Percentiles rank a stretch among this genome's conserved stretches.
These are phyloP conservation scores for Aphelocoma californica DNA, from an alignment of 2,797 vertebrate genomes.

Conservation along the genomic window DNA sequence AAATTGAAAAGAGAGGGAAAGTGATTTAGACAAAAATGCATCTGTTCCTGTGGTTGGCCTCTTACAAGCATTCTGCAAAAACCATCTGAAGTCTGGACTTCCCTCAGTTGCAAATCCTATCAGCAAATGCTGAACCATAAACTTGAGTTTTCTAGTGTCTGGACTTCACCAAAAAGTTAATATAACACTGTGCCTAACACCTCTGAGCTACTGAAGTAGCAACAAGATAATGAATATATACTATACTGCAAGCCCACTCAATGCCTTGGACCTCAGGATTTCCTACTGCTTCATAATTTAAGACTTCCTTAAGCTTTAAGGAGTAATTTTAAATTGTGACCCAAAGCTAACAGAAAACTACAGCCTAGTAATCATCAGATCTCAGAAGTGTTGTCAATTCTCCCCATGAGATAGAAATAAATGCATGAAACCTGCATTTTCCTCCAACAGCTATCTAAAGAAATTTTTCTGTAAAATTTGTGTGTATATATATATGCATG, in stretches of 20 bases:
- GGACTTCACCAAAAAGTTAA: slow-evolving; percentile 4
- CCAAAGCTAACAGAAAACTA: slow-evolving; percentile 18
- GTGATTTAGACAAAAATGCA: slow-evolving; percentile 48
- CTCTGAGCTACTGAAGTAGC: neutral
- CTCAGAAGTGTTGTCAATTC: neutral
- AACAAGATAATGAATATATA: slow-evolving; percentile 9
- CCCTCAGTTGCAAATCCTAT: slow-evolving; percentile 25
- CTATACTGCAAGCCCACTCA: neutral
- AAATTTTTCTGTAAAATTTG: neutral
- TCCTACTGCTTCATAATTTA: slow-evolving; percentile 7
- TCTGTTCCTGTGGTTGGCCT: neutral
- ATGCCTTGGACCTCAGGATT: neutral
- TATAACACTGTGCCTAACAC: neutral
- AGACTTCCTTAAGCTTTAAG: slow-evolving; percentile 11
- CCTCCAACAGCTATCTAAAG: neutral
- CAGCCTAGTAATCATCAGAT: neutral
- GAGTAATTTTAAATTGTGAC: slow-evolving; percentile 10
- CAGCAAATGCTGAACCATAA: slow-evolving; percentile 30
- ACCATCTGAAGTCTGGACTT: neutral
- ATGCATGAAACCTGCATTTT: neutral
- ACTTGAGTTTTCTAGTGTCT: neutral
- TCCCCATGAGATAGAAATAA: neutral
- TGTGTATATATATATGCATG: neutral
- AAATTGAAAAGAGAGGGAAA: slow-evolving; percentile 38
- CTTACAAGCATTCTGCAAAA: neutral